Percentiles rank a stretch among this genome's conserved stretches.
phyloP scores from a whole-genome alignment of 2,888 invertebrate genomes.

The Rosalia funebris region DNA sequence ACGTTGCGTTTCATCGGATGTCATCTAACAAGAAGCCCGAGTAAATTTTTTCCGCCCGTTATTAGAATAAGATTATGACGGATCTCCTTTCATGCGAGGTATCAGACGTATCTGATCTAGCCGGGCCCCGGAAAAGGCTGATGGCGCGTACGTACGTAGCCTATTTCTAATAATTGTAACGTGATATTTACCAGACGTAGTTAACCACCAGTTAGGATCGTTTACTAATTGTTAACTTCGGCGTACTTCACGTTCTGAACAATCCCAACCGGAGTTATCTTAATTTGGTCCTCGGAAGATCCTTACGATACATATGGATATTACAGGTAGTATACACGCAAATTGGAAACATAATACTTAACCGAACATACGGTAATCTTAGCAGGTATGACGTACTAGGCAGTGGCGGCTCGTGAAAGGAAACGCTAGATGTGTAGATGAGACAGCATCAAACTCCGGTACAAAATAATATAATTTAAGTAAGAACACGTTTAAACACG shows the following conservation, averaged over 20 bases:
- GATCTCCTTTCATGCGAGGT: conserved; percentile 32
- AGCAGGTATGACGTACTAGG: neutral
- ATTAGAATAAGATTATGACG: conserved; percentile 29
- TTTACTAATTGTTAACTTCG: conserved; percentile 48
- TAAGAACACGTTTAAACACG: too few species aligned
- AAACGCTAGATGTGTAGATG: too few species aligned
- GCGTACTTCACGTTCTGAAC: conserved; percentile 23
- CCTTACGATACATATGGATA: conserved; percentile 1
- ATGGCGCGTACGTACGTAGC: conserved; percentile 24
- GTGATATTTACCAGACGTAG: conserved; percentile 49
- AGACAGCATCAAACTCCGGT: too few species aligned
- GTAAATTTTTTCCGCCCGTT: conserved; percentile 22
- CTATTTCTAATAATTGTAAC: conserved; percentile 46
- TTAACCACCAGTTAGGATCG: conserved; percentile 52
- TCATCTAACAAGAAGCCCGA: conserved; percentile 25
- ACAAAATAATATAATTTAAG: too few species aligned
- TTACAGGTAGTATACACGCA: conserved; percentile 3
- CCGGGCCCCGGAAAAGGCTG: conserved; percentile 18
- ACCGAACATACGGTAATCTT: conserved; percentile 4
- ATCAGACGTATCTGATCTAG: conserved; percentile 28
- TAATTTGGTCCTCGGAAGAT: conserved; percentile 27
- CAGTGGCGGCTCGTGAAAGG: neutral
- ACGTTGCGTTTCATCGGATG: conserved; percentile 1
- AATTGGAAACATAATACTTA: conserved; percentile 18
- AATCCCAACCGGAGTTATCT: conserved; percentile 22